A percentile compares a stretch with the other conserved stretches of the same genome.
These are phyloP conservation scores for Parnassius mnemosyne DNA, from an alignment of 2,888 invertebrate species.

Conservation along the genomic window DNA sequence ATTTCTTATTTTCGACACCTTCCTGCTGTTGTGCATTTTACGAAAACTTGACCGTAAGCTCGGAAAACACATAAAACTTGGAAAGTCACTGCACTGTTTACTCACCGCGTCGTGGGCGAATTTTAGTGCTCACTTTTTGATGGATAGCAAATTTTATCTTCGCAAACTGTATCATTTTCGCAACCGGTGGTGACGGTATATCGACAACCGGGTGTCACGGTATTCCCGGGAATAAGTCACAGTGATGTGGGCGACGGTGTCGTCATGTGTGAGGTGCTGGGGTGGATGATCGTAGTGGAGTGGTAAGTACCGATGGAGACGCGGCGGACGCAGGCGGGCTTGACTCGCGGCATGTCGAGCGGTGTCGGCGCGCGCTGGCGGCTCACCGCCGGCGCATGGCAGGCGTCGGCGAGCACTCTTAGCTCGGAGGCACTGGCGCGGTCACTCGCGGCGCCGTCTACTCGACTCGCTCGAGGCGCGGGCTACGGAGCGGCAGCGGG, in stretches of 20 bases:
- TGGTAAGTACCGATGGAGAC: conserved; percentile 78
- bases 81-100: conserved; percentile 74
- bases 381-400: conserved; percentile 74
- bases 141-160: conserved; percentile 83
- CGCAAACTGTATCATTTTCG: conserved; percentile 83
- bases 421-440: conserved; percentile 51
- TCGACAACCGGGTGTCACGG: conserved; percentile 32
- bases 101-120: conserved; percentile 73
- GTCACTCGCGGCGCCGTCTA: conserved; percentile 39
- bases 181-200: conserved; percentile 35
- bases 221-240: conserved; percentile 32
- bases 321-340: conserved; percentile 78
- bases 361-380: conserved; percentile 49
- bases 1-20: conserved; percentile 21
- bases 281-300: conserved; percentile 38
- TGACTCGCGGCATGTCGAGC: conserved; percentile 75
- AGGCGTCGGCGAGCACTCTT: conserved; percentile 49
- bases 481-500: conserved; percentile 46
- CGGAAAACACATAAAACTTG: conserved; percentile 17
- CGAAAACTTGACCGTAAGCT: conserved; percentile 12
- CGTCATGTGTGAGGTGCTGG: conserved; percentile 49
- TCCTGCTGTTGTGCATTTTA: conserved; percentile 18
- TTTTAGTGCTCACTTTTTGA: conserved; percentile 77
- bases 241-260: conserved; percentile 40
- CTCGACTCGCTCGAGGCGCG: conserved; percentile 41